phyloP scores from a whole-genome alignment of 2,113 vertebrate genomes.

The western clawed frog (Xenopus tropicalis) region UCB_Xtro_10.0 CM004448.2:137336001-137336500 shows the following conservation, averaged over 20 bases:
- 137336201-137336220: conserved; percentile 27
- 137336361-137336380: no score
- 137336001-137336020: neutral
- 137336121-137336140: conserved; percentile 37
- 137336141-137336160: conserved; percentile 41
- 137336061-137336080: conserved; percentile 17
- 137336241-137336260: conserved; percentile 1
- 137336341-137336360: no score
- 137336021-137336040: conserved; percentile 9
- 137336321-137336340: neutral
- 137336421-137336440: no score
- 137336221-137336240: conserved; percentile 19
- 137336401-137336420: no score
- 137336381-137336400: no score
- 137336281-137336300: conserved; percentile 18
- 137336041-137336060: conserved; percentile 28
- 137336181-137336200: conserved; percentile 20
- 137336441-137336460: no score
- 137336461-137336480: no score
- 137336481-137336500: no score
- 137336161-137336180: conserved; percentile 28
- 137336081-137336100: conserved; percentile 32
- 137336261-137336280: conserved; percentile 17
- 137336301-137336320: conserved; percentile 11
- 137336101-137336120: conserved; percentile 17